These are phyloP conservation scores for Mareca penelope DNA, from an alignment of 2,797 vertebrate genomes.

Conservation along the genomic window DNA sequence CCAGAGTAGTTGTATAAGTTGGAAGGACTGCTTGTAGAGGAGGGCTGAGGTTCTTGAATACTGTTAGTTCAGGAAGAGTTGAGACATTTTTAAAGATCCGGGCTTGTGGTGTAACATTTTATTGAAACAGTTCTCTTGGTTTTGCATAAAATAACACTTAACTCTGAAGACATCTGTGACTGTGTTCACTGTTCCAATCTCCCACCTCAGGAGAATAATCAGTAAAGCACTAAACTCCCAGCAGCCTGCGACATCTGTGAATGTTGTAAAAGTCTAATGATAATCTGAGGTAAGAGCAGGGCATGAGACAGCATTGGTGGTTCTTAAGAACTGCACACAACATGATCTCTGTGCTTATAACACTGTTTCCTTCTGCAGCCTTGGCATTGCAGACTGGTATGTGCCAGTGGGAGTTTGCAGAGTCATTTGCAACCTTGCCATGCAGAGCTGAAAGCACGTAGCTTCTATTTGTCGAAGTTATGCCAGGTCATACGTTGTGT, in stretches of 20 bases:
- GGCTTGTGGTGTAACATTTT: not conserved
- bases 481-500: not conserved
- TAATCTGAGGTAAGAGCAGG: not conserved
- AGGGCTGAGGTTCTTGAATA: not conserved
- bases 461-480: not conserved
- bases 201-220: not conserved
- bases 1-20: not conserved
- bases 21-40: not conserved
- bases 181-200: not conserved
- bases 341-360: not conserved
- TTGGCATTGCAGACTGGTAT: rapidly evolving
- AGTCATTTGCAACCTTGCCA: not conserved
- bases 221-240: not conserved
- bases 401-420: not conserved
- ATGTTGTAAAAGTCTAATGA: not conserved
- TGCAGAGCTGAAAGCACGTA: not conserved
- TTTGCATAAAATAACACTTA: not conserved
- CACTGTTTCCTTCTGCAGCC: not conserved
- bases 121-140: not conserved
- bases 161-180: not conserved
- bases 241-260: not conserved
- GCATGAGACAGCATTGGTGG: not conserved
- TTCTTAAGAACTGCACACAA: not conserved
- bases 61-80: not conserved
- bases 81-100: not conserved